These are phyloP conservation scores for Pogoniulus pusillus DNA, from an alignment of 2,797 vertebrate species.

Conservation along the genomic window DNA sequence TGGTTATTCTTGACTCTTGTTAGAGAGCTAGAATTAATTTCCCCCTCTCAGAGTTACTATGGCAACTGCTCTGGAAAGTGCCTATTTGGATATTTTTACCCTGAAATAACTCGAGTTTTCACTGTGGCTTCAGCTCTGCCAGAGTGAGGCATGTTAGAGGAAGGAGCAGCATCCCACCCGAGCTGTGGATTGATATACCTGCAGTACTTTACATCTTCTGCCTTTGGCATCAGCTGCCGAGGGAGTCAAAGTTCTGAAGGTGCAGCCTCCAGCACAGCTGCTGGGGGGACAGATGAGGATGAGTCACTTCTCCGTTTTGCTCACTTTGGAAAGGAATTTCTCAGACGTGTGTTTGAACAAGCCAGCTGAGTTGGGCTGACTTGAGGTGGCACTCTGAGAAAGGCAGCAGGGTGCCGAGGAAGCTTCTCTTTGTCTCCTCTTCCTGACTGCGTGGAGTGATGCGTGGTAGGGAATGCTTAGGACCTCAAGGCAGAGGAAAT, in stretches of 20 bases:
- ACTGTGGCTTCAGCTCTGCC: neutral
- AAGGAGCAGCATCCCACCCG: neutral
- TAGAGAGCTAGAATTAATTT: conserved; percentile 59
- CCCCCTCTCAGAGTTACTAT: conserved; percentile 52
- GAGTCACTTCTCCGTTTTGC: neutral
- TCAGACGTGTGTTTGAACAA: neutral
- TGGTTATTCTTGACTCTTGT: conserved; percentile 62
- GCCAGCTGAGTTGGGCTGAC: neutral
- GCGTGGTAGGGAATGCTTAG: accelerated
- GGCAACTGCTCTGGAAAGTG: conserved; percentile 44
- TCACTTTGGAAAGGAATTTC: neutral
- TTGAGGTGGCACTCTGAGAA: neutral
- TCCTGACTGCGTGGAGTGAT: neutral
- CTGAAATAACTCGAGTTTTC: conserved; percentile 27
- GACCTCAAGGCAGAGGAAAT: neutral
- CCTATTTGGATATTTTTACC: conserved; percentile 54
- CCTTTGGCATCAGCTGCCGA: neutral
- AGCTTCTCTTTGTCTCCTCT: neutral
- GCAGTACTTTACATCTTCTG: neutral
- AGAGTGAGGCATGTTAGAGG: neutral
- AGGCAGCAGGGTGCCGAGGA: neutral
- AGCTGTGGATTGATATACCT: neutral
- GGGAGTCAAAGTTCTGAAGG: neutral
- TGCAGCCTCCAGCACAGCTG: neutral
- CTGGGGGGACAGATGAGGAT: neutral